phyloP scores from a whole-genome alignment of 92 coral and sea anemone species.

The Parazoanthus darwini region DNA sequence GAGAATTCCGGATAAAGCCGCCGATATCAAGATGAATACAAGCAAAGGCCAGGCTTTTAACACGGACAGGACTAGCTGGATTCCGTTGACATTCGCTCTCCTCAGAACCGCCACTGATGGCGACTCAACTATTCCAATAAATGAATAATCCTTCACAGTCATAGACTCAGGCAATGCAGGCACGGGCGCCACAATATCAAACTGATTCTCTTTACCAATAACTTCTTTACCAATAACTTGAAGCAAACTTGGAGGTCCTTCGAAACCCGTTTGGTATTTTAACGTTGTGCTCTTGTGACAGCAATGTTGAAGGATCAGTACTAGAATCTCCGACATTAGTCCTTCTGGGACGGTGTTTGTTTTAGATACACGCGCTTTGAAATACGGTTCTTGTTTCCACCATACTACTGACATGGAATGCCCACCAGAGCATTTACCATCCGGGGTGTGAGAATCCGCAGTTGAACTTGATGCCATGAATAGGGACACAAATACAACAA shows the following conservation, averaged over 20 bases:
- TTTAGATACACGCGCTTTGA: slow-evolving; percentile 37
- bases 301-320: slow-evolving; percentile 50
- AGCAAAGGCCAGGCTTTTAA: slow-evolving; percentile 95
- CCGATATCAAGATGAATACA: slow-evolving; percentile 87
- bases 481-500: slow-evolving; percentile 20
- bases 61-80: slow-evolving; percentile 77
- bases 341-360: slow-evolving; percentile 48
- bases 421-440: slow-evolving; percentile 50
- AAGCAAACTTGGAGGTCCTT: slow-evolving; percentile 65
- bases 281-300: slow-evolving; percentile 50
- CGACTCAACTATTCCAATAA: slow-evolving; percentile 75
- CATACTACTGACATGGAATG: slow-evolving; percentile 49
- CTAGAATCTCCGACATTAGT: slow-evolving; percentile 57
- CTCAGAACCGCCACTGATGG: slow-evolving; percentile 84
- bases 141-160: slow-evolving; percentile 55
- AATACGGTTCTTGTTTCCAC: slow-evolving; percentile 77
- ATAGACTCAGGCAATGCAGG: slow-evolving; percentile 44
- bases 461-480: neutral
- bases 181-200: slow-evolving; percentile 74
- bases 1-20: slow-evolving; percentile 83
- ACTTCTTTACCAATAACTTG: slow-evolving; percentile 46
- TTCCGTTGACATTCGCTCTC: slow-evolving; percentile 83
- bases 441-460: slow-evolving; percentile 24
- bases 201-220: slow-evolving; percentile 40
- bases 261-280: slow-evolving; percentile 39